Evolutionary conservation across 2,113 vertebrate genomes (phyloP), one percentile per base, ranked within the genome.

Genomic region (Callospermophilus lateralis): DNA sequence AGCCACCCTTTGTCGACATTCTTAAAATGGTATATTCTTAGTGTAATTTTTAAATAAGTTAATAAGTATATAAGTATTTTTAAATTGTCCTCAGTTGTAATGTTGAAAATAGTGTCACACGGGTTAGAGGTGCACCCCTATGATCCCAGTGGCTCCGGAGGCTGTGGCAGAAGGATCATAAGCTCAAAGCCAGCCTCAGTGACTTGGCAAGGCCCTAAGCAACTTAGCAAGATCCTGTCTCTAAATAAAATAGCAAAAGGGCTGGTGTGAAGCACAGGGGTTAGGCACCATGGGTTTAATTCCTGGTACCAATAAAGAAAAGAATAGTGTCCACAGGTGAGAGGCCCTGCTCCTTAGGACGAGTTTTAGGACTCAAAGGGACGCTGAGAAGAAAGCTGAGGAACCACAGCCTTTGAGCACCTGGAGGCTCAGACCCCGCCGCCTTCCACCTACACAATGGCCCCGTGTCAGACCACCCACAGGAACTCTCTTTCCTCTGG

Each of bases 31-130:
- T 37, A 20, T 37, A 6, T 32, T 12, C 39, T 89, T 48, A 65
- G 51, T n/a, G 7, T 20, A 34, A 73, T 79, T 89, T 80, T 79
- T 76, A 83, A 77, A 85, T n/a, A 19, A 83, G 63, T 48, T 80
- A 55, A 45, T 65, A 37, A 70, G 53, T n/a, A 86, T 55, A 37
- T 65, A 37, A 70, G 53, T n/a, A 86, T 55, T 63, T 83, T 39
- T 19, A 61, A 68, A 1, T 77, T 63, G 90, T 90, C 53, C 32
- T 87, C 37, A 42, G 34, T 65, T 55, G 76, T 51, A 85, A 80
- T 53, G 28, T 42, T 84, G 34, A 87, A 92, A 92, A 85, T 63
- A 65, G 17, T 37, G 13, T 16, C 51, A 16, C 51, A 53, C 0
- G 7, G 55, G 6, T 20, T 7, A 19, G 55, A 20, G 19, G 20